Evolutionary conservation across 2,888 invertebrate species (phyloP), one percentile per base, ranked within the genome.

Genomic region (Bursaphelenchus okinawaensis): DNA sequence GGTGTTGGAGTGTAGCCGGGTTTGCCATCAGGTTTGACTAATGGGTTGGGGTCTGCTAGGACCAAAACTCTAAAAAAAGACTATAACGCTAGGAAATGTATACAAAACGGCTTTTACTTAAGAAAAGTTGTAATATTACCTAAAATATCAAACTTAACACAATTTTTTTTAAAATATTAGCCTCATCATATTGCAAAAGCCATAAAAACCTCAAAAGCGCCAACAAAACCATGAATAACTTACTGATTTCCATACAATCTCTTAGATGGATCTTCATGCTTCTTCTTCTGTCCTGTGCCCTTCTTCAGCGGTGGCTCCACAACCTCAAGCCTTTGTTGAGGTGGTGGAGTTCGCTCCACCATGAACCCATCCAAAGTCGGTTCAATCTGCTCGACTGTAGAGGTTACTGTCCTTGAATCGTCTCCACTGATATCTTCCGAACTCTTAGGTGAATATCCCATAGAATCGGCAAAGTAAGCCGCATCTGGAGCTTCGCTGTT

Each of bases 1-100:
- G 20, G n/a, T 1, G 60, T 19, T 20, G 60, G 60, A 20, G 60
- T 59, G 22, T n/a, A 59, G 40, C 60, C 60, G 23, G 60, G 60
- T 7, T 59, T 59, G 19, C 60, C 60, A 27, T 59, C 60, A 16
- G 52, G 52, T 20, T 50, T 31, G 7, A 59, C 50, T 24, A 59
- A 16, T n/a, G 60, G 60, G 9, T 59, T 20, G 4, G 60, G 60
- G 40, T 59, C 60, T 23, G 22, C 9, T 12, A 59, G 52, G 19
- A 59, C 9, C 4, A 59, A 16, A 1, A 52, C 19, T 52, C 60
- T 59, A 26, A 20, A 51, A 4, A 12, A 20, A 59, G 1, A 40
- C 40, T 16, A 40, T 3, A 3, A 40, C 12, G 6, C 6, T 29
- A 29, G 12, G 12, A 29, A 29, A 29, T 29, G 12, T n/a, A n/a